Evolutionary conservation across 1,140 invertebrate genomes (phyloP).

Genomic region (Lepidurus packardi): DNA sequence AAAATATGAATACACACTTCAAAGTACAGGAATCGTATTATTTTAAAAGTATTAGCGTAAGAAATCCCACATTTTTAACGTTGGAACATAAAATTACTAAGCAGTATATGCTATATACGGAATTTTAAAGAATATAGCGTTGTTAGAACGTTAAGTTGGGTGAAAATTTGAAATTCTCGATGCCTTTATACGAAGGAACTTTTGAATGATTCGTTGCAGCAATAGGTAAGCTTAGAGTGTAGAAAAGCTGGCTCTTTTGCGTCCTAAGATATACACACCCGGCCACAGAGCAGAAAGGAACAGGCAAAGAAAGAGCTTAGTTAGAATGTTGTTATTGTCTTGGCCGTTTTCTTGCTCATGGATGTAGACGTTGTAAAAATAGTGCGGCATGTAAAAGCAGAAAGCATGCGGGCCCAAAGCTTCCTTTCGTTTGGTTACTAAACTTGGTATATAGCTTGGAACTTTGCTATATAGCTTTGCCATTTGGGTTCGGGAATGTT

Average conservation of each 20-base stretch:
- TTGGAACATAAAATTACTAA: too few species aligned
- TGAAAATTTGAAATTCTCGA: not conserved
- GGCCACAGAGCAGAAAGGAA: not conserved
- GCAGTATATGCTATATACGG: too few species aligned
- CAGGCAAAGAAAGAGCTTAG: not conserved
- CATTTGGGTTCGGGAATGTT: not conserved
- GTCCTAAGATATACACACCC: not conserved
- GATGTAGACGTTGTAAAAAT: constrained; percentile 11
- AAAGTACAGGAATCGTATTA: too few species aligned
- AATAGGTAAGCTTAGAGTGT: not conserved
- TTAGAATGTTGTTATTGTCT: constrained; percentile 11
- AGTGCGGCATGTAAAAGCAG: constrained; percentile 5
- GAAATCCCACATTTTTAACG: too few species aligned
- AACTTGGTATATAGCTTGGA: not conserved
- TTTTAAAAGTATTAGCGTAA: too few species aligned
- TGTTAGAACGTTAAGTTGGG: too few species aligned
- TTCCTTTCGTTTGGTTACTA: constrained; percentile 6
- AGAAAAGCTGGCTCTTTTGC: not conserved
- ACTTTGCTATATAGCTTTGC: not conserved
- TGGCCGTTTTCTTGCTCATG: not conserved
- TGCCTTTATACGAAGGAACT: not conserved
- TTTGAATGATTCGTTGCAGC: not conserved
- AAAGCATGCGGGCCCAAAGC: not conserved
- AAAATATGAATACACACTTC: too few species aligned
- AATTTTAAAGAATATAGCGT: too few species aligned